Evolutionary conservation across 2,888 invertebrate species (phyloP).

Genomic region (Petrophora chlorosata): DNA sequence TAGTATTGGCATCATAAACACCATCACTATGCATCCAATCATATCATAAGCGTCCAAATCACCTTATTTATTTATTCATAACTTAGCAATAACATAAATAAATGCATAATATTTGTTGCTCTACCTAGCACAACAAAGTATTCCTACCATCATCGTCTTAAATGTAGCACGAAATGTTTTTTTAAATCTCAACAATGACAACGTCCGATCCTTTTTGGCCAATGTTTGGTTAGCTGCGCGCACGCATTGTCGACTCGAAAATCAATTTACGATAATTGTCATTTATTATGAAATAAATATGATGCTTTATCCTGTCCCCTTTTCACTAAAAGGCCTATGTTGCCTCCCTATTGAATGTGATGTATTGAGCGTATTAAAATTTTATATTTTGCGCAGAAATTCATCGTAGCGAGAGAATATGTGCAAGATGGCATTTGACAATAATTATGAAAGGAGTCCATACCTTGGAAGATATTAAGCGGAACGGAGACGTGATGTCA

Average conservation of each 20-base stretch:
- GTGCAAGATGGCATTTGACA: slow-evolving; percentile 71
- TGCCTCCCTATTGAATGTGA: slow-evolving; percentile 53
- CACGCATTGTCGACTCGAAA: slow-evolving; percentile 72
- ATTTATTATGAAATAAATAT: slow-evolving; percentile 84
- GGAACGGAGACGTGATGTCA: slow-evolving; percentile 66
- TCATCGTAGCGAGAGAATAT: slow-evolving; percentile 61
- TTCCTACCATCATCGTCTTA: slow-evolving; percentile 47
- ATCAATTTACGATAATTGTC: slow-evolving; percentile 84
- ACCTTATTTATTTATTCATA: slow-evolving; percentile 45
- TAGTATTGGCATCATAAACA: neutral
- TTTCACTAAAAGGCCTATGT: slow-evolving; percentile 62
- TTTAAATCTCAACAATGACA: slow-evolving; percentile 70
- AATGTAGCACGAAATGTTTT: slow-evolving; percentile 52
- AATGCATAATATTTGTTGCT: slow-evolving; percentile 73
- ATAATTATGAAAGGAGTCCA: slow-evolving; percentile 70
- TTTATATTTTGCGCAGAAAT: slow-evolving; percentile 73
- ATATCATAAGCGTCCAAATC: slow-evolving; percentile 20
- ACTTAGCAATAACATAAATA: slow-evolving; percentile 46
- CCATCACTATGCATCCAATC: neutral
- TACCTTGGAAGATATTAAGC: slow-evolving; percentile 70
- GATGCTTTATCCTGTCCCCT: slow-evolving; percentile 70
- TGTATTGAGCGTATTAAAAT: slow-evolving; percentile 69
- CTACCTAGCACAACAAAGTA: slow-evolving; percentile 64
- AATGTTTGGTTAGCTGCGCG: slow-evolving; percentile 87
- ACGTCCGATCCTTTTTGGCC: slow-evolving; percentile 82